These are phyloP conservation scores for Cebus imitator DNA, from an alignment of 2,113 vertebrate species.

Conservation along the genomic window DNA sequence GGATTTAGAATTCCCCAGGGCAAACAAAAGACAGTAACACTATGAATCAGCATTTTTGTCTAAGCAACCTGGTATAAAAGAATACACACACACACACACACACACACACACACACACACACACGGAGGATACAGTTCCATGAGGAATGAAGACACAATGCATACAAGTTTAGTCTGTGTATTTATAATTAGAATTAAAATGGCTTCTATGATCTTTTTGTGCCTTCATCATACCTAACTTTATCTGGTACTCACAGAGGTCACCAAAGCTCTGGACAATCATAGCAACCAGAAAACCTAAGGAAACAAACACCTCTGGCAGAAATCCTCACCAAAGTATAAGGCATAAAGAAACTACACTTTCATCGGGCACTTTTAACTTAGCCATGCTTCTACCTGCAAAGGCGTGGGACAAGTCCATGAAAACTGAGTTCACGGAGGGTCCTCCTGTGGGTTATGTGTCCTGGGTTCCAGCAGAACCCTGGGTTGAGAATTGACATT, in stretches of 20 bases:
- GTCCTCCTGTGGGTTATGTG: background rate
- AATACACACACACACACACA: background rate
- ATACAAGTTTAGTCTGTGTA: background rate
- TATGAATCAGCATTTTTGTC: constrained; percentile 65
- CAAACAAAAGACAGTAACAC: constrained; percentile 61
- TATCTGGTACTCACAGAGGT: constrained; percentile 46
- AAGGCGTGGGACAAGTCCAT: background rate
- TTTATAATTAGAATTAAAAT: background rate
- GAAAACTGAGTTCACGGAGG: background rate
- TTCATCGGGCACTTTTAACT: background rate
- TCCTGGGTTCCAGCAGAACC: background rate
- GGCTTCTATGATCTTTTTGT: background rate
- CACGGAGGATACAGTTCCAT: background rate
- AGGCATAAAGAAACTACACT: background rate
- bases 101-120: background rate
- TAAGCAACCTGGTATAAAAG: constrained; percentile 38
- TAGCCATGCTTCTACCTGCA: background rate
- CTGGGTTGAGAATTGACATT: background rate
- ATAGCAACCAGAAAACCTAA: constrained; percentile 52
- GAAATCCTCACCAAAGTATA: background rate
- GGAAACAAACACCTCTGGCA: background rate
- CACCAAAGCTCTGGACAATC: constrained; percentile 39
- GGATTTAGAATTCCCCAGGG: constrained; percentile 46
- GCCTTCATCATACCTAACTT: constrained; percentile 40
- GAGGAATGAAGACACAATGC: background rate